Base-by-base conservation (phyloP, 2,113 vertebrate genomes). In the Lipophrys pholis region DNA sequence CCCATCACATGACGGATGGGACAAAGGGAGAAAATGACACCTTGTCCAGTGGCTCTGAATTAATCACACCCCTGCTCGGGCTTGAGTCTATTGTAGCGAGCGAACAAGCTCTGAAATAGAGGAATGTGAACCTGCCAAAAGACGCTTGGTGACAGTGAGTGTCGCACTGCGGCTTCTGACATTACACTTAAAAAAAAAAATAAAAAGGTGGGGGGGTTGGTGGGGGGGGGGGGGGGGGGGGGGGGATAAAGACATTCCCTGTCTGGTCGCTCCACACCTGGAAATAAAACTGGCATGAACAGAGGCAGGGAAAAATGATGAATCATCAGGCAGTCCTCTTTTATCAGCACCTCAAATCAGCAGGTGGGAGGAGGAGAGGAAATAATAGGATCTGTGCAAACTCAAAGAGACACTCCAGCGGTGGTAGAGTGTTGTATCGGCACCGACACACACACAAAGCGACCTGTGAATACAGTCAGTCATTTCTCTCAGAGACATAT, bases 311-410 rank as follows among this genome's bases (percentile, higher is more conserved):
- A 62, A 57, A 74, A 76, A 21, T 21, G 69, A 75, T 72, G 80
- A 82, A 41, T 80, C 82, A 72, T 77, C 73, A 42, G 59, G 55
- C 21, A 6, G 21, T 11, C 8, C 5, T 73, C 52, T 73, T 76
- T 71, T 78, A 87, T 83, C 73, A 59, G 43, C 63, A 43, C 48
- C 68, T 78, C 36, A 38, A 41, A 85, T 81, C 83, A 76, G 43
- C 56, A 70, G 77, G 83, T 88, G 71, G 77, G 68, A 78, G 70
- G 73, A 77, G 11, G 56, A 68, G 68, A 77, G 52, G 52, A 83
- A 60, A 65, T 56, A 78, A 64, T 54, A 36, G 46, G 50, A 67
- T 70, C 59, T 62, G 55, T 64, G 39, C n/a, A 59, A 78, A 85
- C 43, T 40, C 41, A 45, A 58, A 55, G 36, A 52, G 58, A 15